Evolutionary conservation across 2,888 invertebrate species (phyloP).

Genomic region (Ophion costatus): DNA sequence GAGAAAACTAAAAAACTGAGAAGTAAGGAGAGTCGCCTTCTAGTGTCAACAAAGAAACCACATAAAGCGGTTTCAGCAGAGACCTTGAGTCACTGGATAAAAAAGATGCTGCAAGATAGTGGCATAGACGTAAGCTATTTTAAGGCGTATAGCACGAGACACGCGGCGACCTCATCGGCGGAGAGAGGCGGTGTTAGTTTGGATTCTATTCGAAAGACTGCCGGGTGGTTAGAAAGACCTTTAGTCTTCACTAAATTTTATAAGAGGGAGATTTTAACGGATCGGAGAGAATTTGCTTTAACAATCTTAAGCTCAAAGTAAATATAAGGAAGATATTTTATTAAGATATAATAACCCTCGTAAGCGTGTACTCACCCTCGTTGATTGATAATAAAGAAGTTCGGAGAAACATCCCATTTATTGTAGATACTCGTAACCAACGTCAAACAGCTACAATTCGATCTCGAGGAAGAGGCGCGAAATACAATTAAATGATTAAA

Average conservation of each 20-base stretch:
- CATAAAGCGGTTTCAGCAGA: conserved; percentile 42
- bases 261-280: not conserved
- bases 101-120: too few species aligned
- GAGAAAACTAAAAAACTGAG: conserved; percentile 20
- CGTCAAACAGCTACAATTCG: conserved; percentile 3
- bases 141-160: too few species aligned
- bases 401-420: too few species aligned
- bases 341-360: too few species aligned
- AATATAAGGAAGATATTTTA: too few species aligned
- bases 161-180: not conserved
- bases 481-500: too few species aligned
- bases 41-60: conserved; percentile 25
- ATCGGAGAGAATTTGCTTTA: conserved; percentile 1
- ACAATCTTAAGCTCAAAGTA: not conserved
- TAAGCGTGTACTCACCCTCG: too few species aligned
- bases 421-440: too few species aligned
- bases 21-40: not conserved
- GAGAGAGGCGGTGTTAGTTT: conserved; percentile 32
- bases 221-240: conserved; percentile 24
- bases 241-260: conserved; percentile 50
- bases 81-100: conserved; percentile 58
- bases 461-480: not conserved
- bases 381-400: too few species aligned
- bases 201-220: conserved; percentile 24
- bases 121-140: too few species aligned